Percentiles rank a stretch among this genome's conserved stretches.
Conservation (phyloP, 1,140 invertebrate genomes). For the Nixonia krombeini region DNA sequence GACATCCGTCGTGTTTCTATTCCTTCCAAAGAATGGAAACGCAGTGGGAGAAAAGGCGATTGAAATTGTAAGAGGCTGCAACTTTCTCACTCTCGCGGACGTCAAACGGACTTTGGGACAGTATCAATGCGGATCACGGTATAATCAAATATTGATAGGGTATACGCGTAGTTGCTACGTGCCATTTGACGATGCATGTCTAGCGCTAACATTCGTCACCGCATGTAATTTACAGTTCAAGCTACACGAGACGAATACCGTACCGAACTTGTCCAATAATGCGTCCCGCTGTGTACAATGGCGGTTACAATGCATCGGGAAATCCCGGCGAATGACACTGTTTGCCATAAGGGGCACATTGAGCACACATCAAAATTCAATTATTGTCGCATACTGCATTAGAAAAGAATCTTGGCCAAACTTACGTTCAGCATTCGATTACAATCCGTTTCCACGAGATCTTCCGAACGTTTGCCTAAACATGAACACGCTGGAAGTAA, state of each 20-base stretch:
- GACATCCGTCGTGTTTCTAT: no score
- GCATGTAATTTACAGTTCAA: conserved; percentile 14
- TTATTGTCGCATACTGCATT: not conserved
- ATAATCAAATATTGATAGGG: conserved; percentile 9
- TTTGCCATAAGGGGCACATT: conserved; percentile 1
- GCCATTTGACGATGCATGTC: conserved; percentile 9
- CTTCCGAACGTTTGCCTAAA: no score
- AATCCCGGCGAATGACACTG: conserved; percentile 7
- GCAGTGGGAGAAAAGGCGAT: no score
- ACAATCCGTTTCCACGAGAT: not conserved
- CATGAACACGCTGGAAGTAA: no score
- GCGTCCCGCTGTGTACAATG: conserved; percentile 3
- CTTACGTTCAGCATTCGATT: no score
- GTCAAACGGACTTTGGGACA: not conserved
- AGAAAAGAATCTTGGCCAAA: not conserved
- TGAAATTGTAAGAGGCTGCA: no score
- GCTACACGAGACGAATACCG: conserved; percentile 4
- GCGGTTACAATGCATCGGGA: not conserved
- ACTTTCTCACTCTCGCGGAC: not conserved
- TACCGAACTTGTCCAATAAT: conserved; percentile 7
- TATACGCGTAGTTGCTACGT: conserved; percentile 3
- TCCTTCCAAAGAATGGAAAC: no score
- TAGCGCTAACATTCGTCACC: conserved; percentile 10
- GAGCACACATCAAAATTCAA: not conserved
- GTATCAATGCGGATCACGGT: conserved; percentile 3